A percentile compares a stretch with the other conserved stretches of the same genome.
phyloP scores from a whole-genome alignment of 2,888 invertebrate genomes.

The Trisateles emortualis region DNA sequence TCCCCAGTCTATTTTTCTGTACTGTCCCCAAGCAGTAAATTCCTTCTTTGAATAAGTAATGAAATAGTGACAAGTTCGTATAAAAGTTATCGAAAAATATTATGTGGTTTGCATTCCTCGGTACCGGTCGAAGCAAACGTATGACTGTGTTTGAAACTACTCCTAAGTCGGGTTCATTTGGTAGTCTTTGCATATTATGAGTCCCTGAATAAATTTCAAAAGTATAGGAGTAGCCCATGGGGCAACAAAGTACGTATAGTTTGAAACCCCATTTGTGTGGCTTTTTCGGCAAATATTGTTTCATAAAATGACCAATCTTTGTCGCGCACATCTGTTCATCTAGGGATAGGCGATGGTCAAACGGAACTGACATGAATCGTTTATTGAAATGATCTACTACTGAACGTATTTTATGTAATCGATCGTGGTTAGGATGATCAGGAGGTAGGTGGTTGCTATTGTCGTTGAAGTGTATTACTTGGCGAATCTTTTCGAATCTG shows the following conservation, averaged over 20 bases:
- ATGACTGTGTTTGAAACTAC: constrained; percentile 15
- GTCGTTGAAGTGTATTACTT: not conserved
- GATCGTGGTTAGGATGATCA: constrained; percentile 30
- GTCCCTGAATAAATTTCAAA: not conserved
- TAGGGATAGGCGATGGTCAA: constrained; percentile 47
- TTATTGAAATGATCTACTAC: constrained; percentile 44
- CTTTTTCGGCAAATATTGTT: constrained; percentile 41
- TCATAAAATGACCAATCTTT: constrained; percentile 51
- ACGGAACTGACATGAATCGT: constrained; percentile 45
- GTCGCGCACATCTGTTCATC: no score
- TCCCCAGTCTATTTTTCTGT: constrained; percentile 10
- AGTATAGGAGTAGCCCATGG: no score
- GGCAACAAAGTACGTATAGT: no score
- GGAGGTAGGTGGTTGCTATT: not conserved
- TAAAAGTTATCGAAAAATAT: no score
- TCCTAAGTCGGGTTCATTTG: constrained; percentile 17
- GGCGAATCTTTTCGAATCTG: not conserved
- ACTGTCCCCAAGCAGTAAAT: constrained; percentile 10
- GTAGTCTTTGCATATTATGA: constrained; percentile 8
- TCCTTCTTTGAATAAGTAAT: constrained; percentile 13
- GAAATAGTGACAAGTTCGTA: constrained; percentile 13
- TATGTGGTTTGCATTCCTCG: constrained; percentile 16
- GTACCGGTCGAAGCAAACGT: constrained; percentile 11
- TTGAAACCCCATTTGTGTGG: no score
- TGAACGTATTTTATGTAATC: constrained; percentile 35